These are phyloP conservation scores for Recurvirostra avosetta DNA, from an alignment of 2,113 vertebrate genomes.

Conservation along the genomic window DNA sequence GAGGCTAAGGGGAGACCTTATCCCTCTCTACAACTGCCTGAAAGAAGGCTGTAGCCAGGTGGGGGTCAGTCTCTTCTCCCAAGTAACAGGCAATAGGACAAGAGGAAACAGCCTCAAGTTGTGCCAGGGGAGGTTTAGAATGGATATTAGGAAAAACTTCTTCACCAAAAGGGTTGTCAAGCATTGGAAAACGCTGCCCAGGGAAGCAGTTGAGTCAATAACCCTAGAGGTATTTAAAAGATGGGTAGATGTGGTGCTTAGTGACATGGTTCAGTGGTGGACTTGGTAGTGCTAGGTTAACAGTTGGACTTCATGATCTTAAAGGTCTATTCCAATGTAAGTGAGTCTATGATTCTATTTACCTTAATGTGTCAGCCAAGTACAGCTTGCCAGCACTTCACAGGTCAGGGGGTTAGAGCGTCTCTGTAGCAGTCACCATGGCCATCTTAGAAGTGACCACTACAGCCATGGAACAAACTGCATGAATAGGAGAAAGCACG, in stretches of 20 bases:
- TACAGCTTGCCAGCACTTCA: fast-evolving
- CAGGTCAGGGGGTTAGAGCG: not conserved
- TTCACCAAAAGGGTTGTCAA: too few relatives aligned
- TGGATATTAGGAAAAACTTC: too few relatives aligned
- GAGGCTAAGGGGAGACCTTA: too few relatives aligned
- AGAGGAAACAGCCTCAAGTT: too few relatives aligned
- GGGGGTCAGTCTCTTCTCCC: too few relatives aligned
- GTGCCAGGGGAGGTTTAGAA: too few relatives aligned
- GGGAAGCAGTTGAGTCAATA: not conserved
- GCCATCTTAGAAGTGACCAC: not conserved
- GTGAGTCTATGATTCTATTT: not conserved
- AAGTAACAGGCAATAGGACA: too few relatives aligned
- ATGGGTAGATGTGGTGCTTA: not conserved
- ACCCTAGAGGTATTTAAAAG: not conserved
- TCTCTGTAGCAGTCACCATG: not conserved
- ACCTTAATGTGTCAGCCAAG: not conserved
- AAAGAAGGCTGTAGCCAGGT: too few relatives aligned
- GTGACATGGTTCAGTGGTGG: not conserved
- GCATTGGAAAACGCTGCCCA: too few relatives aligned
- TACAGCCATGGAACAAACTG: not conserved
- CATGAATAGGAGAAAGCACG: not conserved
- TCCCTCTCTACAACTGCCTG: too few relatives aligned
- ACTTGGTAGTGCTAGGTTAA: not conserved
- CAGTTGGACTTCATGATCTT: not conserved
- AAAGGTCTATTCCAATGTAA: not conserved